Conservation (phyloP, 2,888 invertebrate genomes). For the Lasioglossum leucozonium region DNA sequence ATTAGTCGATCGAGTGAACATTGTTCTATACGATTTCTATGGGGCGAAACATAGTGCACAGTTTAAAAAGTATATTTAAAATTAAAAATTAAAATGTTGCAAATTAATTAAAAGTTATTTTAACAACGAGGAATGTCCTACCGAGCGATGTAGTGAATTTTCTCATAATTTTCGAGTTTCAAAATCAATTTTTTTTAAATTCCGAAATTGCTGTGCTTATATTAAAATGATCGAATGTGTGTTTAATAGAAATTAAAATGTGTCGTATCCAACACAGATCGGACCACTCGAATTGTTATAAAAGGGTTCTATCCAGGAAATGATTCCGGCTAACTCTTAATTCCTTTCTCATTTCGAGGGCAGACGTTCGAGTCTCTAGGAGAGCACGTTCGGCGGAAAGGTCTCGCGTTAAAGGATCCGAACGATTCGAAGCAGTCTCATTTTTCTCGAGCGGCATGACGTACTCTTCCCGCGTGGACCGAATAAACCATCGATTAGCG, state of each 20-base stretch:
- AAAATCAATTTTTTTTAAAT: neutral
- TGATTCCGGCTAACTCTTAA: neutral
- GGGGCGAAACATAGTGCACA: no score
- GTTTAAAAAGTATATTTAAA: no score
- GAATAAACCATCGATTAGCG: slow-evolving; percentile 16
- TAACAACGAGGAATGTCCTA: neutral
- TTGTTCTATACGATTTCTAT: neutral
- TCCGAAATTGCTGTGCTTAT: neutral
- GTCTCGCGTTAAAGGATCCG: neutral
- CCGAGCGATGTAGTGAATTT: no score
- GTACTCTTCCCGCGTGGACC: neutral
- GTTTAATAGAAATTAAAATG: neutral
- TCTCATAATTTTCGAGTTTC: no score
- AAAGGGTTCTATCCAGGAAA: neutral
- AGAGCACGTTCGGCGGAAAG: neutral
- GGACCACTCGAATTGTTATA: neutral
- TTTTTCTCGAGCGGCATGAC: neutral
- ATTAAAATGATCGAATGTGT: no score
- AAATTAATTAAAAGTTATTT: no score
- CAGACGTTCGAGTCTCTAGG: neutral
- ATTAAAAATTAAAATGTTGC: no score
- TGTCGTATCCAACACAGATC: neutral
- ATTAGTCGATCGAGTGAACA: neutral
- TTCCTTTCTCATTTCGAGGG: neutral
- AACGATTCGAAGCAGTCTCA: neutral